phyloP scores from a whole-genome alignment of 2,797 vertebrate genomes.

The Toxotes lorentzi region DNA sequence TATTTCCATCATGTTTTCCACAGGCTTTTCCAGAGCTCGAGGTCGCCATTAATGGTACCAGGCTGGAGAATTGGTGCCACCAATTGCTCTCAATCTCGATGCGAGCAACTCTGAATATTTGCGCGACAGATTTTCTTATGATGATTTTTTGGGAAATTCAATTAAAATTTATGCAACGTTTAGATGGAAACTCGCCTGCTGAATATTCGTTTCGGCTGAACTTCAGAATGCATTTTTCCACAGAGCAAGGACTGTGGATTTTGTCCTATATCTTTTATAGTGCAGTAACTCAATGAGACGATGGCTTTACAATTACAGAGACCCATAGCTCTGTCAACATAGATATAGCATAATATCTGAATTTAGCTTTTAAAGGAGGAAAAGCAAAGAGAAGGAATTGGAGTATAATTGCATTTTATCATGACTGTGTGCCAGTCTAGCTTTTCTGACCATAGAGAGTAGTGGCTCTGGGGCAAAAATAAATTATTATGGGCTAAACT shows the following conservation, averaged over 20 bases:
- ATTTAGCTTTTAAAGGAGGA: slow-evolving; percentile 5
- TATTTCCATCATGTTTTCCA: too few species aligned
- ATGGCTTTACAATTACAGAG: background rate
- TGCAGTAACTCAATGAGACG: background rate
- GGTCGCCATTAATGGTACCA: background rate
- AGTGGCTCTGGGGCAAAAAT: slow-evolving; percentile 32
- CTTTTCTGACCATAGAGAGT: slow-evolving; percentile 15
- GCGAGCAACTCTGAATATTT: background rate
- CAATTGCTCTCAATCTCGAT: background rate
- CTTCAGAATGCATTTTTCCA: slow-evolving; percentile 4
- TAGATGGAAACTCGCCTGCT: background rate
- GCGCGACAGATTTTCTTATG: background rate
- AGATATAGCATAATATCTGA: background rate
- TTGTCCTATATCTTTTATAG: background rate
- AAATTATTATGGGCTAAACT: slow-evolving; percentile 34
- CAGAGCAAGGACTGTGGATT: background rate
- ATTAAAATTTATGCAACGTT: background rate
- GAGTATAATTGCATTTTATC: slow-evolving; percentile 6
- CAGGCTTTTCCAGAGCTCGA: background rate
- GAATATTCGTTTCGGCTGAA: background rate
- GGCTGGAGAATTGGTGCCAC: background rate
- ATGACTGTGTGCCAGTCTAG: slow-evolving; percentile 21
- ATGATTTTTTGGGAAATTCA: background rate
- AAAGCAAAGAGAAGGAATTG: slow-evolving; percentile 3
- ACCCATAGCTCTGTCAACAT: background rate